Evolutionary conservation across 2,888 invertebrate species (phyloP), one percentile per base, ranked within the genome.

Genomic region (Scaptomyza tumidula): DNA sequence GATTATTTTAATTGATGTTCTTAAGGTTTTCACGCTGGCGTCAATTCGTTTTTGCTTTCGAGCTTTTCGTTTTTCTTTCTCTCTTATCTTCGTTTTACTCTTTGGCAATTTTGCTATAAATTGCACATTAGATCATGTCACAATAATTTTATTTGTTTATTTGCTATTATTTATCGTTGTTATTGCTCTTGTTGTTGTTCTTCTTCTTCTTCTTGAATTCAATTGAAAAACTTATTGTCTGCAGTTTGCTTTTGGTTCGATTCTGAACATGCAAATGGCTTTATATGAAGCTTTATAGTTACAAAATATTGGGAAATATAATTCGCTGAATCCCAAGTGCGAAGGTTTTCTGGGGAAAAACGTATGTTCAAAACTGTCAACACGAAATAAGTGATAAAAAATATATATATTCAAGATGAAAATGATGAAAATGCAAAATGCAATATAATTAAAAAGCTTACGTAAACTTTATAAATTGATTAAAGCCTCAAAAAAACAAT

Each of bases 41-140:
- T 52, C 54, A 27, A 13, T 41, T 37, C 9, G 27, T 29, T 57
- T 57, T 52, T 13, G 7, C 65, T 54, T 57, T 43, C 27, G 52
- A n/a, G 37, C 37, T 3, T 49, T 49, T 16, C 31, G 2, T 16
- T 37, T 16, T 45, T 58, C 46, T 39, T 45, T 16, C 45, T 58
- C 46, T 39, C 46, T 44, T 52, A 19, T 35, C 52, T 58, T 41
- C 62, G 33, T 52, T 52, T 66, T 59, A 63, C 80, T 60, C 27
- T 44, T 54, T 41, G 54, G 31, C 10, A 48, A 14, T 33, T 52
- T 63, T 65, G 55, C 88, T 86, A 89, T 73, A 89, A 89, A 88
- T 88, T 88, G 80, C 70, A 62, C 80, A 88, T 89, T 89, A 78
- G 89, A 89, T 86, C 86, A 86, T 86, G 88, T 78, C 88, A 83